Evolutionary conservation across 2,113 vertebrate species (phyloP), one percentile per base, ranked within the genome.

Genomic region (Stomatorhinus ivindoensis): DNA sequence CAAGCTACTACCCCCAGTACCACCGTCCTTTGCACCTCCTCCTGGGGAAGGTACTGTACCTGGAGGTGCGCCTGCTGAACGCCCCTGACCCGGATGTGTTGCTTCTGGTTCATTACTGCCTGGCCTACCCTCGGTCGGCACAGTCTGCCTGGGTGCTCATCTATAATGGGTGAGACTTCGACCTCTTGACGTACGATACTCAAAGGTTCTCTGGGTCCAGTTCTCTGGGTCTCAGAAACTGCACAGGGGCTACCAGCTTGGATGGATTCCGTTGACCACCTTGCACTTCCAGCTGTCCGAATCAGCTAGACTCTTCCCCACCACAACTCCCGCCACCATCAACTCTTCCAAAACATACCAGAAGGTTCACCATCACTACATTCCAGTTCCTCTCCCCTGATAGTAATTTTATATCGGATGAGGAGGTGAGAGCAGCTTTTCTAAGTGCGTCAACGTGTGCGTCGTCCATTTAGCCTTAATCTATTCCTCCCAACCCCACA

Each of bases 41-140:
- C 58, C 93, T 96, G 82, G 94, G 94, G 58, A 95, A 94, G 91
- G 95, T 94, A 50, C 93, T 96, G 87, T 92, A 96, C 90, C 92
- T 96, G 86, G 96, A 96, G 91, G 94, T 96, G 76, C 94, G 94
- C 19, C 91, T 96, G 89, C 92, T 96, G 31, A 95, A 94, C 87
- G 83, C 93, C 65, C 94, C 94, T 0, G 96, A 96, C 89, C 92
- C 94, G 87, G 93, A 55, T 87, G 80, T 95, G 89, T 88, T 94
- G 91, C 93, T 96, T 89, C 89, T 96, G 92, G 96, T 96, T 88
- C 94, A 96, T 92, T 96, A 94, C 92, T 96, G 95, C 55, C 91
- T 96, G 89, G 95, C 95, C 48, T 96, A 96, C 91, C 95, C 95
- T 31, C 94, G 94, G 90, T 96, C 95, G 8, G 95, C 94, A 24